Base-by-base conservation (phyloP, 1,140 invertebrate genomes). In the Macrobrachium nipponense region DNA sequence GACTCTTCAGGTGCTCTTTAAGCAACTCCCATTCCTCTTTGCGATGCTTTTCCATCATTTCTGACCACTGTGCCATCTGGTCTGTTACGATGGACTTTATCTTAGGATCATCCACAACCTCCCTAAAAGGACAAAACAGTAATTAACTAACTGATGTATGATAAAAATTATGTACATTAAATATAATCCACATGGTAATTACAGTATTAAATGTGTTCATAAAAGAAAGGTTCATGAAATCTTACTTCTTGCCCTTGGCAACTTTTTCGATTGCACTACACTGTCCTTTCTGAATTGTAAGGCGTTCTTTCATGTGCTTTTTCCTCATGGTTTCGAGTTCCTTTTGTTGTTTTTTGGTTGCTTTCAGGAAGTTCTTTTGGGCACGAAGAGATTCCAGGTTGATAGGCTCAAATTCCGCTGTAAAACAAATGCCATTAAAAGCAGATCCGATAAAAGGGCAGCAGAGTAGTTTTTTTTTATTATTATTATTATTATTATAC, bases 261-360 rank as follows among this genome's bases (percentile, higher is more conserved):
- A 98, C 93, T 91, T 98, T 98, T 91, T 99, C 98, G 78, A 99
- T 96, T 43, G 97, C 95, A n/a, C 94, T 93, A 91, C 97, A 98
- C 90, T 99, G 98, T 43, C 95, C 94, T 91, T 99, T 98, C 91
- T 99, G 98, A 90, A 99, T 94, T 20, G 94, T 91, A 88, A 95
- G 93, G 90, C 97, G 95, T 92, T 99, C 98, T 91, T 99, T 99
- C 86, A 95, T 94, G 89, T 99, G 98, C 85, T 95, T 95, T 90
- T 99, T 99, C 90, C 95, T 95, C 91, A 99, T 92, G 14, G 95
- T 92, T 87, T 99, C 98, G 83, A 98, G 90, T 89, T 99, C 98
- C 90, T 99, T 99, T 91, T 97, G 95, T 89, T 99, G 98, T 90
- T 99, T 99, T 90, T 97, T 96, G 61, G 96, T 94, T n/a, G 97